These are phyloP conservation scores for Orthosia gracilis DNA, from an alignment of 2,888 invertebrate species.

Conservation along the genomic window DNA sequence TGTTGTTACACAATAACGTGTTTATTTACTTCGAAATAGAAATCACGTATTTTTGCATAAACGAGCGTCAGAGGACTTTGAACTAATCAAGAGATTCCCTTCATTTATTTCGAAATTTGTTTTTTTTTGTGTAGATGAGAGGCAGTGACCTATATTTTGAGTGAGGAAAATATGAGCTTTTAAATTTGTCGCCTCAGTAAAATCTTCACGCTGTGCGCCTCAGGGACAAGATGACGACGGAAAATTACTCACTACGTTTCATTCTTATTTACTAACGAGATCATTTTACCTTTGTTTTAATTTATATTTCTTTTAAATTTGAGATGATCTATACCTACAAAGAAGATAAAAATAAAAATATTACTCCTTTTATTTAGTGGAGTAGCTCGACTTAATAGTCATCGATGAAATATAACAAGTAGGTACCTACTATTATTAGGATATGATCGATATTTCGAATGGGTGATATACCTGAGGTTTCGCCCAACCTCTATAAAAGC, in stretches of 20 bases:
- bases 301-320: too few species aligned
- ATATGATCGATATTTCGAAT: too few species aligned
- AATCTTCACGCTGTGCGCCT: slow-evolving; percentile 28
- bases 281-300: not conserved
- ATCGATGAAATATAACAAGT: too few species aligned
- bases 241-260: slow-evolving; percentile 13
- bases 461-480: too few species aligned
- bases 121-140: slow-evolving; percentile 5
- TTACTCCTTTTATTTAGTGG: too few species aligned
- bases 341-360: too few species aligned
- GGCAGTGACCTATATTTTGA: slow-evolving; percentile 42
- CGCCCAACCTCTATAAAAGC: too few species aligned
- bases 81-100: slow-evolving; percentile 45
- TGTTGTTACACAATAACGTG: slow-evolving; percentile 81
- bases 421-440: too few species aligned
- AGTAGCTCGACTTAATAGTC: too few species aligned
- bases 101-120: slow-evolving; percentile 38
- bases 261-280: not conserved
- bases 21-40: slow-evolving; percentile 80
- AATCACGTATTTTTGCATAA: slow-evolving; percentile 75
- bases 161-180: not conserved
- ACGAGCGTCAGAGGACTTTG: slow-evolving; percentile 60
- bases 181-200: not conserved
- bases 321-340: too few species aligned
- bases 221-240: slow-evolving; percentile 29